Percentiles rank a stretch among this genome's conserved stretches.
These are phyloP conservation scores for Parauchenoglanis ngamensis DNA, from an alignment of 2,797 vertebrate species.

Conservation along the genomic window DNA sequence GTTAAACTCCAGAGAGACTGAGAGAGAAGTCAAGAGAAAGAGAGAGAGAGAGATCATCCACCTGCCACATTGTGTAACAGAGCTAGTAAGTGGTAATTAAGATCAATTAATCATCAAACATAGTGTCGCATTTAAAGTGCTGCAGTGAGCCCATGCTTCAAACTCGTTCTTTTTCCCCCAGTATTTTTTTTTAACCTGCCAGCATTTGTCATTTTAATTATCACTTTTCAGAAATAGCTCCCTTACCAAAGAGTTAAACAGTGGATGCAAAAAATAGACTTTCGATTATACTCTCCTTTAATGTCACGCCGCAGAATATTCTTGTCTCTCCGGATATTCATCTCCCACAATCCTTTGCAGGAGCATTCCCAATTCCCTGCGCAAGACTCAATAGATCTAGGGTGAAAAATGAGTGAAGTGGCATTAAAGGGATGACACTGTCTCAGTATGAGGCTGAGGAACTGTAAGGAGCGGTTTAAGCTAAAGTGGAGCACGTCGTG, in stretches of 20 bases:
- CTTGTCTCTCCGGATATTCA: background rate
- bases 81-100: constrained; percentile 39
- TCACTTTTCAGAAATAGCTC: background rate
- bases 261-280: background rate
- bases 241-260: background rate
- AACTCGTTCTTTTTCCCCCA: background rate
- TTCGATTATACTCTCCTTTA: background rate
- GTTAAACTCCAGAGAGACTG: background rate
- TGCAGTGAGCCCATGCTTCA: background rate
- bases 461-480: too few relatives aligned
- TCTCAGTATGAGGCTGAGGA: background rate
- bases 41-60: background rate
- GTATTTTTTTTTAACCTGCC: constrained; percentile 5
- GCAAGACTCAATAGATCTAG: background rate
- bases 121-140: background rate
- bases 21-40: background rate
- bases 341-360: background rate
- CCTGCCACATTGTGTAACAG: background rate
- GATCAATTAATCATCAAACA: constrained; percentile 41
- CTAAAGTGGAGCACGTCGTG: background rate
- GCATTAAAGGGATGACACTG: background rate
- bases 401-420: background rate
- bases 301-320: background rate
- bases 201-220: constrained; percentile 8
- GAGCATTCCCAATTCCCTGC: background rate